Evolutionary conservation across 2,888 invertebrate genomes (phyloP).

Genomic region (Conomelus anceps): DNA sequence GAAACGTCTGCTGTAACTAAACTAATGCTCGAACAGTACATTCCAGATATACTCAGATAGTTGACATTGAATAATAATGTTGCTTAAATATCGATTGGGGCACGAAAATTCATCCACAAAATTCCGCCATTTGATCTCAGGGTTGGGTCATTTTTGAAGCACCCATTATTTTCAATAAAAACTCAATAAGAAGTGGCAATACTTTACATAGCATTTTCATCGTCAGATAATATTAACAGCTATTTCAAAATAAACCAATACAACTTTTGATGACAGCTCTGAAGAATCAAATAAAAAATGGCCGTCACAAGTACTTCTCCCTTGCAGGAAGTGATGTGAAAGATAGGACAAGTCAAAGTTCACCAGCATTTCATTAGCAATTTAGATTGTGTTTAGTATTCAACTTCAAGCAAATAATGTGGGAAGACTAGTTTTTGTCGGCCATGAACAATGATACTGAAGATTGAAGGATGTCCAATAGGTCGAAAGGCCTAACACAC

Average conservation of each 20-base stretch:
- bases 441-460: neutral
- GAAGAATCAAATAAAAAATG: neutral
- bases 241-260: neutral
- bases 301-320: neutral
- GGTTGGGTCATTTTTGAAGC: too few relatives aligned
- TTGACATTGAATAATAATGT: too few relatives aligned
- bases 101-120: too few relatives aligned
- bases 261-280: neutral
- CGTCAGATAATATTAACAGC: too few relatives aligned
- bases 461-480: neutral
- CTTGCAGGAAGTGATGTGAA: neutral
- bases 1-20: too few relatives aligned
- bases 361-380: neutral
- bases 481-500: neutral
- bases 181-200: too few relatives aligned
- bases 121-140: too few relatives aligned
- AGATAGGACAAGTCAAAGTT: neutral
- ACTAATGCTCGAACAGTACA: too few relatives aligned
- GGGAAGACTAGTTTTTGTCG: neutral
- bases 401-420: neutral
- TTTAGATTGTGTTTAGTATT: neutral
- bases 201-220: too few relatives aligned
- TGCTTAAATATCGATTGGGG: too few relatives aligned
- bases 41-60: too few relatives aligned
- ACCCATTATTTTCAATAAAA: too few relatives aligned